Conservation (phyloP, 2,888 invertebrate genomes). For the Allolobophora icterica region DNA sequence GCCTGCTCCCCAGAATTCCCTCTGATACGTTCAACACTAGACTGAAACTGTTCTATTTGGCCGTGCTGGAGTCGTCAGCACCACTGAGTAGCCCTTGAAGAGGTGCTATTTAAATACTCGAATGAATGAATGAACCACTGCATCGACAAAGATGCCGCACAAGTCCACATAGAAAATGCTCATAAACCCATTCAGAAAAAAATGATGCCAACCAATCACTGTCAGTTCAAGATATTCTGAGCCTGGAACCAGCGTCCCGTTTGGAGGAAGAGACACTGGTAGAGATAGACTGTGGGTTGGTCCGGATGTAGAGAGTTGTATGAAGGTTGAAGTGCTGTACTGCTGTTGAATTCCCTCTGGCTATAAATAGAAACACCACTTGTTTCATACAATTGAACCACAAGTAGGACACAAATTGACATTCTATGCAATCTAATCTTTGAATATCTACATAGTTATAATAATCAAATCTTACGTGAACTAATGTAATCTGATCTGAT, state of each 20-base stretch:
- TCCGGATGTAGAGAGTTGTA: slow-evolving; percentile 72
- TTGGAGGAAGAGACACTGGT: slow-evolving; percentile 58
- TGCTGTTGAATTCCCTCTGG: slow-evolving; percentile 78
- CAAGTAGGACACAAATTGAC: not conserved
- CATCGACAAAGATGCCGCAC: not conserved
- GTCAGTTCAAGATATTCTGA: slow-evolving; percentile 78
- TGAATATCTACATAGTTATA: not conserved
- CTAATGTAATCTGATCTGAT: not conserved
- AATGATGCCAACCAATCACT: slow-evolving; percentile 59
- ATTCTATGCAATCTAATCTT: not conserved
- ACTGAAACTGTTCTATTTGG: too few relatives aligned
- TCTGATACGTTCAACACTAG: too few relatives aligned
- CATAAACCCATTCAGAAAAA: not conserved
- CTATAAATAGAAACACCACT: not conserved
- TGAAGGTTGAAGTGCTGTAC: slow-evolving; percentile 71
- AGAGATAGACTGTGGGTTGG: not conserved
- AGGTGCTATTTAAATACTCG: too few relatives aligned
- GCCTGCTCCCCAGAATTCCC: too few relatives aligned
- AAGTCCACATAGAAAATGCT: not conserved
- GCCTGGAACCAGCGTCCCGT: slow-evolving; percentile 76
- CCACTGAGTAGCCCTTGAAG: too few relatives aligned
- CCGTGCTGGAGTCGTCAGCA: too few relatives aligned
- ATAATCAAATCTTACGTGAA: too few relatives aligned
- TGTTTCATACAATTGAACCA: not conserved
- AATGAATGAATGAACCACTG: too few relatives aligned